phyloP scores from a whole-genome alignment of 2,888 invertebrate genomes.

The Kuschelorhynchus macadamiae region DNA sequence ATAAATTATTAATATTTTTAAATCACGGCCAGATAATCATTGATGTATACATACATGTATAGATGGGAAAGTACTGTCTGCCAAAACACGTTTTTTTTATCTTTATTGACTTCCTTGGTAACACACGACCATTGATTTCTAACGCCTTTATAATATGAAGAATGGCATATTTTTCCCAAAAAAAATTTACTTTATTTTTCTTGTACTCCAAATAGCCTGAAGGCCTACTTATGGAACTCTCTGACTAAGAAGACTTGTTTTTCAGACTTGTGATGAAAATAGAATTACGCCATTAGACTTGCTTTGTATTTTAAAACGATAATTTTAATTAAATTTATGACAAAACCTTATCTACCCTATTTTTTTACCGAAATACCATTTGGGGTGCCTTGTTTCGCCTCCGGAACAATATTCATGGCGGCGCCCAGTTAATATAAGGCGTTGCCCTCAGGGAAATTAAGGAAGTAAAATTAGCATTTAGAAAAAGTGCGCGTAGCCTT shows the following conservation, averaged over 20 bases:
- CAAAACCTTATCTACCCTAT: conserved; percentile 48
- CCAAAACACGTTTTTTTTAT: too few relatives aligned
- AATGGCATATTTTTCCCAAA: too few relatives aligned
- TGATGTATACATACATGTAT: too few relatives aligned
- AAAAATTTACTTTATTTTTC: neutral
- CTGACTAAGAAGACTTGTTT: conserved; percentile 10
- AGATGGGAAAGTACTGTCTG: too few relatives aligned
- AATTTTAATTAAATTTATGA: conserved; percentile 50
- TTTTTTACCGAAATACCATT: conserved; percentile 45
- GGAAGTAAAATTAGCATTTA: conserved; percentile 52
- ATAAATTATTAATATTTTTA: too few relatives aligned
- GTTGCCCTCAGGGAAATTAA: conserved; percentile 51
- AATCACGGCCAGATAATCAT: too few relatives aligned
- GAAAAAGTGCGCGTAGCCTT: conserved; percentile 49
- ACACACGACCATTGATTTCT: too few relatives aligned
- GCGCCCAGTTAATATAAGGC: conserved; percentile 51
- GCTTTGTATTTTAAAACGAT: conserved; percentile 47
- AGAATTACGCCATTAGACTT: conserved; percentile 40
- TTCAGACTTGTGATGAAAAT: conserved; percentile 32
- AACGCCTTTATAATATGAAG: too few relatives aligned
- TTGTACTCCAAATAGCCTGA: neutral
- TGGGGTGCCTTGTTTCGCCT: conserved; percentile 41
- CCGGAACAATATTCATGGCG: conserved; percentile 49
- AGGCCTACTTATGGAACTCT: neutral
- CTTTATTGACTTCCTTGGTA: too few relatives aligned